Conservation (phyloP, 2,113 vertebrate species). For the Gobius niger region DNA sequence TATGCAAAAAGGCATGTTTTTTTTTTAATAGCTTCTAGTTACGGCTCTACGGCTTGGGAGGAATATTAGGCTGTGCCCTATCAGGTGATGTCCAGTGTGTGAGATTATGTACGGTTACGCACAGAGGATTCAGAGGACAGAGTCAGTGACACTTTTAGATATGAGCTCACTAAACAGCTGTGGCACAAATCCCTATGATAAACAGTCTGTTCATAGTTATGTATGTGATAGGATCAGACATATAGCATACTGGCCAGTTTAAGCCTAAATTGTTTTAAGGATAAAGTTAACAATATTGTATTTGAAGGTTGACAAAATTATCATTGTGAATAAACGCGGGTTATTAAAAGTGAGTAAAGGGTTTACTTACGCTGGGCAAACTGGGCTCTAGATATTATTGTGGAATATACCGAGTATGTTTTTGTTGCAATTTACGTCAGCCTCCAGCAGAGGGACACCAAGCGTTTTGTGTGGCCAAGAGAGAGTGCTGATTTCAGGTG, state of each 20-base stretch:
- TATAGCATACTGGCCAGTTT: background rate
- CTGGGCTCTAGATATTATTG: no score
- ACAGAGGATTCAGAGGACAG: background rate
- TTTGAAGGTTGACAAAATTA: no score
- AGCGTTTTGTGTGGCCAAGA: background rate
- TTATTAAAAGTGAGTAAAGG: no score
- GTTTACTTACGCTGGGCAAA: no score
- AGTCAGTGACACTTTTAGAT: constrained; percentile 19
- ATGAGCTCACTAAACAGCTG: constrained; percentile 19
- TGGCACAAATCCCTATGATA: background rate
- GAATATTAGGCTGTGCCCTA: no score
- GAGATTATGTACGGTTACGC: constrained; percentile 25
- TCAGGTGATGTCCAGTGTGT: background rate
- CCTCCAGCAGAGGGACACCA: constrained; percentile 35
- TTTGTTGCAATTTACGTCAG: background rate
- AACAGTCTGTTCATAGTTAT: background rate
- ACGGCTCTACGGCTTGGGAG: no score
- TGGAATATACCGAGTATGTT: no score
- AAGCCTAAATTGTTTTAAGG: no score
- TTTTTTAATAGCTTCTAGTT: no score
- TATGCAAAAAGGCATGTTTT: no score
- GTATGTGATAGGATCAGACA: background rate
- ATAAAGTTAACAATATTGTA: no score
- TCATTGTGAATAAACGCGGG: no score
- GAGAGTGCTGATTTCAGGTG: rapidly evolving